phyloP scores from a whole-genome alignment of 2,797 vertebrate genomes.

The Acanthiza pusilla region DNA sequence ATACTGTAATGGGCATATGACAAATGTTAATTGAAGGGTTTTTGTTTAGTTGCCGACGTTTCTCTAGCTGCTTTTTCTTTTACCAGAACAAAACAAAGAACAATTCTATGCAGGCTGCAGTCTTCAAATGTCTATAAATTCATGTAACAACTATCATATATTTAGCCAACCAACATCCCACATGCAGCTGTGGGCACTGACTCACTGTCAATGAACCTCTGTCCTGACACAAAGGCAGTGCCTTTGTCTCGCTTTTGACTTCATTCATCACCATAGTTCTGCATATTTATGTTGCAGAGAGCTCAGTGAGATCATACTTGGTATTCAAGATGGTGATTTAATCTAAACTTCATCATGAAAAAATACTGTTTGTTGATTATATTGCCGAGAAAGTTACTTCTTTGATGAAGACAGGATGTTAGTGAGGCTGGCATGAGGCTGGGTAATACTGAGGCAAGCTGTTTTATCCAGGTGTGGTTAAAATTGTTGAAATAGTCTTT shows the following conservation, averaged over 20 bases:
- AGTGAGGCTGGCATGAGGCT: not conserved
- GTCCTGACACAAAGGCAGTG: conserved; percentile 10
- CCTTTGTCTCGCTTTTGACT: not conserved
- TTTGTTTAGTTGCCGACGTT: not conserved
- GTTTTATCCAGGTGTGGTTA: not conserved
- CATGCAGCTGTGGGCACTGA: conserved; percentile 29
- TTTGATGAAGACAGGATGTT: not conserved
- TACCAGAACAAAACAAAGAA: not conserved
- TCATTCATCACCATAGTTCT: not conserved
- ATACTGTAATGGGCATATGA: not conserved
- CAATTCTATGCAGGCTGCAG: not conserved
- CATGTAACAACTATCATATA: not conserved
- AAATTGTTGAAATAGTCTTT: not conserved
- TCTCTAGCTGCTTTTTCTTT: not conserved
- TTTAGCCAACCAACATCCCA: conserved; percentile 28
- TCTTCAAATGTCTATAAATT: conserved; percentile 22
- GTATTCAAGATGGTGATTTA: not conserved
- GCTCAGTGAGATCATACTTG: not conserved
- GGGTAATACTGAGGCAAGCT: not conserved
- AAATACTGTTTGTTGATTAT: not conserved
- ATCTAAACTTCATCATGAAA: not conserved
- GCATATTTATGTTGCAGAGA: not conserved
- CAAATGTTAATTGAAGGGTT: not conserved
- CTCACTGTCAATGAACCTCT: conserved; percentile 24
- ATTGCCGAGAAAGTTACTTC: not conserved